Base-by-base conservation (phyloP, 2,113 vertebrate species). In the Alexandromys fortis region DNA sequence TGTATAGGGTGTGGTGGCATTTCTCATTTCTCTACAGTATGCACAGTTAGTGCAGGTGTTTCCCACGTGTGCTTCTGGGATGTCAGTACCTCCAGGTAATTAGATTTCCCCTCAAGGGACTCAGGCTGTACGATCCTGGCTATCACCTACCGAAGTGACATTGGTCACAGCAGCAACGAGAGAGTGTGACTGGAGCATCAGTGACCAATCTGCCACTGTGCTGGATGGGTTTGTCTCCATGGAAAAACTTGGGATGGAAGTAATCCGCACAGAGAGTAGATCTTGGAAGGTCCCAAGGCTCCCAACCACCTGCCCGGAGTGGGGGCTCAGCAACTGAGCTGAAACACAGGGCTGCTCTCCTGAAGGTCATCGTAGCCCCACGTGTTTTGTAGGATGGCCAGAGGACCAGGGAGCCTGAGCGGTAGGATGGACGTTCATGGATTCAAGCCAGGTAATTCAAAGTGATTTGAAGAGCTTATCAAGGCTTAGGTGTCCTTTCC, bases 391-490 rank as follows among this genome's bases (percentile, higher is more conserved):
- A 38, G 61, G 96, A 70, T 22, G 81, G 72, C 42, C 42, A 55
- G 47, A 63, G 35, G 70, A 49, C 76, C 13, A 4, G 73, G 47
- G 67, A 93, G 14, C 14, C 2, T 4, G 17, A 55, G 33, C 1
- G 4, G 26, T 73, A 11, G 83, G 58, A 65, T 14, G 42, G 89
- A 96, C 26, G 26, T 73, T n/a, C 81, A 1, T 82, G 85, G 72
- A 81, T n/a, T 58, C 92, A 67, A 98, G 98, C 97, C 97, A 98
- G 90, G 81, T 77, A 96, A 95, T 97, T 97, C 97, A 97, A 95
- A 98, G 98, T 96, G 97, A 96, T 98, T 97, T 98, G 96, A 94
- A 58, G 30, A 98, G 98, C 98, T 98, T 98, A 98, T 98, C 95
- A 96, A 97, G 95, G 96, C 52, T 98, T 97, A 97, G 83, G 96